Base-by-base conservation (phyloP, 2,888 invertebrate species). In the Temnothorax rugatulus region DNA sequence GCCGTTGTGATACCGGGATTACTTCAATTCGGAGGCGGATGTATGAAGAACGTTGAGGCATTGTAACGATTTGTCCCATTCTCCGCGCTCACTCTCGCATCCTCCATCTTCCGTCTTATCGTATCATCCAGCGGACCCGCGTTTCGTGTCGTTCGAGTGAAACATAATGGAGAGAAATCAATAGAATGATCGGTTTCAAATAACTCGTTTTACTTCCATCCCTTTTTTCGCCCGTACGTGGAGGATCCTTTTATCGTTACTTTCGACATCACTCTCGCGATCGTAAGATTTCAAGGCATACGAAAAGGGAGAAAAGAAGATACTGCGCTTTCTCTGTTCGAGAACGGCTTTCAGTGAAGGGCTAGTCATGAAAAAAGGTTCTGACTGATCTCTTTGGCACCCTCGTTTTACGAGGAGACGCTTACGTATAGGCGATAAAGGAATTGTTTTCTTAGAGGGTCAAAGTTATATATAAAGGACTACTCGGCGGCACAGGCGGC, bases 371-470 rank as follows among this genome's bases (percentile, higher is more conserved):
- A 75, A 50, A 69, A 76, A 57, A 50, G 69, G 0, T 69, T 69
- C 69, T n/a, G 54, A 77, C 47, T 54, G 82, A 61, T 75, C 71
- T 57, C 54, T 52, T 47, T 50, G 75, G 47, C 61, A 68, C 73
- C 52, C 73, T 75, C 84, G 44, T 84, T 84, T 76, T 63, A 54
- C 86, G 77, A 77, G 50, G 29, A 29, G 71, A 73, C 84, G 73
- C 64, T 66, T 75, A 34, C 50, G 57, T 63, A 50, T 18, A 41
- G 83, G 41, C 50, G 73, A 77, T 82, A 74, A 79, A 79, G 82
- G 82, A 79, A 87, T 83, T 84, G 88, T 86, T 82, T 82, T 66
- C 21, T 57, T 44, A 73, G 63, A 64, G 47, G 64, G 34, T 44
- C 38, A 18, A 83, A 54, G 57, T 29, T 66, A 66, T 25, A 64